Conservation (phyloP, 2,797 vertebrate species). For the Brachyalestes nurse region DNA sequence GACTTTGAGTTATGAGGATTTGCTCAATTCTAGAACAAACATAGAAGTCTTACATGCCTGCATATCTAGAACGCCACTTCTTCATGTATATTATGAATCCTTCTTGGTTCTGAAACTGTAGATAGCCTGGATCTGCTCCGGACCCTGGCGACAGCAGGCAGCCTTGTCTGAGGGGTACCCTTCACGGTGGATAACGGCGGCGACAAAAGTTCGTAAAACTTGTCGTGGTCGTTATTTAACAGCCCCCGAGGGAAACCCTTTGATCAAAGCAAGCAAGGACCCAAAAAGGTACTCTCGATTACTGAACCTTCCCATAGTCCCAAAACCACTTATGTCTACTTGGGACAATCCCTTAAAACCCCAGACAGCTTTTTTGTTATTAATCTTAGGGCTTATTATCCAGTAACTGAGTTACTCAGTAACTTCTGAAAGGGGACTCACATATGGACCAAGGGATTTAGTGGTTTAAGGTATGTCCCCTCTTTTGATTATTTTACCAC, state of each 20-base stretch:
- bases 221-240: conserved; percentile 56
- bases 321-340: too few relatives aligned
- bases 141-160: not conserved
- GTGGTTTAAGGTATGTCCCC: too few relatives aligned
- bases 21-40: too few relatives aligned
- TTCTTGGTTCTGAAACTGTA: not conserved
- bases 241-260: conserved; percentile 56
- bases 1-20: too few relatives aligned
- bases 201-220: conserved; percentile 66
- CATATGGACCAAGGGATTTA: too few relatives aligned
- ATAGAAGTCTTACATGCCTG: too few relatives aligned
- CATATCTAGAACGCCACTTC: too few relatives aligned
- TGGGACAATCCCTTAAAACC: not conserved
- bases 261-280: conserved; percentile 39
- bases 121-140: not conserved
- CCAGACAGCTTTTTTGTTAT: not conserved
- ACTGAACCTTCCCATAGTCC: not conserved
- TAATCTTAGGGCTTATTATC: too few relatives aligned
- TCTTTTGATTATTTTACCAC: too few relatives aligned
- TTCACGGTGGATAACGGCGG: conserved; percentile 64
- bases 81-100: too few relatives aligned
- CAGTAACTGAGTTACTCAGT: too few relatives aligned
- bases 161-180: conserved; percentile 51
- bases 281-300: not conserved
- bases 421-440: too few relatives aligned